Evolutionary conservation across 2,113 vertebrate species (phyloP).

Genomic region (Spheniscus mendiculus): DNA sequence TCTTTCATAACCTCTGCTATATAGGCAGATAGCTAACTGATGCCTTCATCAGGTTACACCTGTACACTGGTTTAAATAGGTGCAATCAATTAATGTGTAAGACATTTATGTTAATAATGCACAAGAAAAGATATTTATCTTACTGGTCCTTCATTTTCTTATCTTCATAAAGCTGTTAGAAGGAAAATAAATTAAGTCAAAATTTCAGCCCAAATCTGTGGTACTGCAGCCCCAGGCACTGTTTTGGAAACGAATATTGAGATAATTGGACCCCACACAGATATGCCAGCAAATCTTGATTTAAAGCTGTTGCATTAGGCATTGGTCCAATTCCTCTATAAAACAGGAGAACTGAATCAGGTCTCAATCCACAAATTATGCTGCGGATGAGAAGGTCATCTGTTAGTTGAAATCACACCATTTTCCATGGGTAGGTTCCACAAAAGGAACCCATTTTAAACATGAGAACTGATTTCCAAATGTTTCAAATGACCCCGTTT

Average conservation of each 20-base stretch:
- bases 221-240: background rate
- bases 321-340: background rate
- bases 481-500: background rate
- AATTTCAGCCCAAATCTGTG: background rate
- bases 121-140: background rate
- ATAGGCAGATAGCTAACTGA: background rate
- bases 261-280: slow-evolving; percentile 4
- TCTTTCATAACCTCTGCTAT: background rate
- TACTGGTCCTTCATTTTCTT: background rate
- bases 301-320: slow-evolving; percentile 9
- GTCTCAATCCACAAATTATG: background rate
- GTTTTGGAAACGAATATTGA: background rate
- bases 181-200: background rate
- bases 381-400: background rate
- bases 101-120: background rate
- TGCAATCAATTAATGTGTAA: background rate
- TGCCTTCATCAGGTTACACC: background rate
- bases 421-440: background rate
- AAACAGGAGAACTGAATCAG: background rate
- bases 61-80: background rate
- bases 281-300: background rate
- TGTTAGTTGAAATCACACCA: background rate
- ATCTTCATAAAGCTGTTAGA: background rate
- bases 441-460: background rate
- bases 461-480: background rate